Evolutionary conservation across 2,797 vertebrate genomes (phyloP).

Genomic region (Oryzias dopingdopingensis): DNA sequence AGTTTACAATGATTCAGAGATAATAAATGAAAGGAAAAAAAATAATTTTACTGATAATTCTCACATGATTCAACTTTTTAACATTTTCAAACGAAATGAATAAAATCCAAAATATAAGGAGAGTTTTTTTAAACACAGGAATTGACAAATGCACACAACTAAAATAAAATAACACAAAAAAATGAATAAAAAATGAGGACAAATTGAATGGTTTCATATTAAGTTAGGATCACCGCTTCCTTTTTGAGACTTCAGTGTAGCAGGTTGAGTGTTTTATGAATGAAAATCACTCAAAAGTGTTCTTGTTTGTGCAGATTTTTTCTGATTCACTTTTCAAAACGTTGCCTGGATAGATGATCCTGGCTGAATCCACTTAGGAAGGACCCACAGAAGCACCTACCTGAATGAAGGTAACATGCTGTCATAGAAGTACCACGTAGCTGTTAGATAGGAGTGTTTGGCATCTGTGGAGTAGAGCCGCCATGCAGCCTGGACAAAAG

Average conservation of each 20-base stretch:
- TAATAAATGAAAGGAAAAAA: too few relatives aligned
- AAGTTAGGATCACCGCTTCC: too few relatives aligned
- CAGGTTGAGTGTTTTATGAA: too few relatives aligned
- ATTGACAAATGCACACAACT: neutral
- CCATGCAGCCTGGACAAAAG: conserved; percentile 88
- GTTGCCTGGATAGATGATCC: conserved; percentile 9
- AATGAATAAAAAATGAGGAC: conserved; percentile 31
- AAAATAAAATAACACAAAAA: conserved; percentile 29
- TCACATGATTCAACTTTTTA: too few relatives aligned
- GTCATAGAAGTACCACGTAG: conserved; percentile 99
- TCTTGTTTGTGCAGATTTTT: neutral
- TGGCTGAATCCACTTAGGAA: conserved; percentile 16
- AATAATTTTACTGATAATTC: too few relatives aligned
- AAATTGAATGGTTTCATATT: conserved; percentile 1
- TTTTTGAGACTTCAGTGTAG: too few relatives aligned
- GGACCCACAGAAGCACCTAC: conserved; percentile 69
- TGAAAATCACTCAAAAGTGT: too few relatives aligned
- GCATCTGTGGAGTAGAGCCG: conserved; percentile 93
- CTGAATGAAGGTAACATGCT: conserved; percentile 97
- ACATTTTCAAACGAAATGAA: neutral
- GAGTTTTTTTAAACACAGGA: neutral
- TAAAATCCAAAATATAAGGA: neutral
- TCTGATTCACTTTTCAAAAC: conserved; percentile 31
- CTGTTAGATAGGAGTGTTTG: conserved; percentile 89
- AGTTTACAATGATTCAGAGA: too few relatives aligned